Conservation (phyloP, 2,797 vertebrate genomes). For the Lindbergichthys nudifrons region DNA sequence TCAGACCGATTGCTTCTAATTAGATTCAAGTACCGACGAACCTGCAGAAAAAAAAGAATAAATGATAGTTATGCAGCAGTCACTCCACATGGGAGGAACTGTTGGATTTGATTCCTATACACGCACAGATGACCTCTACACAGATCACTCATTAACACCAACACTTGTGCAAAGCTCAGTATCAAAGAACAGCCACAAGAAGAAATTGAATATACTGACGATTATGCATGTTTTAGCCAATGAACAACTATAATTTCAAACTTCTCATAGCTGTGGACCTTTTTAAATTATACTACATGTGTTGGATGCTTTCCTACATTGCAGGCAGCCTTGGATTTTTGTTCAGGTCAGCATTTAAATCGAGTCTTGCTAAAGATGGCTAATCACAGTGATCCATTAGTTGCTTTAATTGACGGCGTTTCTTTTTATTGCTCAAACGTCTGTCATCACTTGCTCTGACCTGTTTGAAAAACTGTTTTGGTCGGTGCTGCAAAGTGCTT, state of each 20-base stretch:
- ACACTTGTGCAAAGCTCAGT: neutral
- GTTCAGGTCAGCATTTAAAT: neutral
- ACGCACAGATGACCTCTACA: neutral
- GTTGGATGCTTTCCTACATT: neutral
- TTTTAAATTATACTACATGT: neutral
- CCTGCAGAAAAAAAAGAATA: slow-evolving; percentile 43
- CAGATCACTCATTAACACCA: neutral
- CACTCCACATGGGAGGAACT: neutral
- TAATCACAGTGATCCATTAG: slow-evolving; percentile 5
- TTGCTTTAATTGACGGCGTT: slow-evolving; percentile 10
- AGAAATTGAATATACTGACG: neutral
- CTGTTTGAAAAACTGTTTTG: slow-evolving; percentile 6
- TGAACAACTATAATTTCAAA: neutral
- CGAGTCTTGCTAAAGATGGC: neutral
- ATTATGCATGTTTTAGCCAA: neutral
- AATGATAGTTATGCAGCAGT: neutral
- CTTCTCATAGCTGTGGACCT: neutral
- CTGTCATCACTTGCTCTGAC: neutral
- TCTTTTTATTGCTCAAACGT: slow-evolving; percentile 21
- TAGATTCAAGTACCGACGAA: slow-evolving; percentile 77
- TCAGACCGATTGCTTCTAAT: slow-evolving; percentile 69
- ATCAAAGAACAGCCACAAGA: neutral
- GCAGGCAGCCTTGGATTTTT: neutral
- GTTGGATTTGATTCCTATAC: neutral
- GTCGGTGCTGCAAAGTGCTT: neutral